Percentiles rank a stretch among this genome's conserved stretches.
These are phyloP conservation scores for Marmota flaviventris DNA, from an alignment of 2,113 vertebrate genomes.

Conservation along the genomic window DNA sequence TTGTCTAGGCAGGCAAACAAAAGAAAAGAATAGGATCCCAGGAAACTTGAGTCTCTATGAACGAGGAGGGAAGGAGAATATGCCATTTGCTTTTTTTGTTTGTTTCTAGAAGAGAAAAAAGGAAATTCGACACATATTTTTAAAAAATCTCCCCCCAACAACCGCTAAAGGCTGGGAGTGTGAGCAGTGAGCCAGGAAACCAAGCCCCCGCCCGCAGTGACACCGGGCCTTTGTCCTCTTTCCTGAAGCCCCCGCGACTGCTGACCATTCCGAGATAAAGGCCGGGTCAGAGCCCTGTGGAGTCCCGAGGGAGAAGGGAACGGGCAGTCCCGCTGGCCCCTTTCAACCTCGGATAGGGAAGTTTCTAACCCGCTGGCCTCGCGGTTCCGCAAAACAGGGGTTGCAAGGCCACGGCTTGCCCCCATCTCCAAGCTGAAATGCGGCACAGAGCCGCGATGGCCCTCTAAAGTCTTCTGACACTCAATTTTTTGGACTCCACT, in stretches of 20 bases:
- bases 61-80: neutral
- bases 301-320: slow-evolving; percentile 65
- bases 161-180: neutral
- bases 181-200: slow-evolving; percentile 75
- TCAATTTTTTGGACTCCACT: neutral
- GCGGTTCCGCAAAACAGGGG: neutral
- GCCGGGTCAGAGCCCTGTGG: slow-evolving; percentile 72
- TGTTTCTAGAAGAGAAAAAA: slow-evolving; percentile 40
- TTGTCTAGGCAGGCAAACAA: neutral
- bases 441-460: neutral
- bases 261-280: slow-evolving; percentile 75
- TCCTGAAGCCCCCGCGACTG: slow-evolving; percentile 82
- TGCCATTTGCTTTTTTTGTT: slow-evolving; percentile 26
- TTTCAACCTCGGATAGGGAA: neutral
- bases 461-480: neutral
- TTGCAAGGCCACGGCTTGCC: neutral
- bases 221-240: slow-evolving; percentile 81
- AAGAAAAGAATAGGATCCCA: neutral
- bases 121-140: slow-evolving; percentile 75
- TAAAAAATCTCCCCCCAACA: slow-evolving; percentile 37
- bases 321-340: neutral
- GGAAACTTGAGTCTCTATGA: neutral
- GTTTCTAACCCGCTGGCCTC: neutral
- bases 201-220: slow-evolving; percentile 68
- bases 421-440: neutral